phyloP scores from a whole-genome alignment of 1,140 invertebrate genomes.

The Heliconius hermathena region DNA sequence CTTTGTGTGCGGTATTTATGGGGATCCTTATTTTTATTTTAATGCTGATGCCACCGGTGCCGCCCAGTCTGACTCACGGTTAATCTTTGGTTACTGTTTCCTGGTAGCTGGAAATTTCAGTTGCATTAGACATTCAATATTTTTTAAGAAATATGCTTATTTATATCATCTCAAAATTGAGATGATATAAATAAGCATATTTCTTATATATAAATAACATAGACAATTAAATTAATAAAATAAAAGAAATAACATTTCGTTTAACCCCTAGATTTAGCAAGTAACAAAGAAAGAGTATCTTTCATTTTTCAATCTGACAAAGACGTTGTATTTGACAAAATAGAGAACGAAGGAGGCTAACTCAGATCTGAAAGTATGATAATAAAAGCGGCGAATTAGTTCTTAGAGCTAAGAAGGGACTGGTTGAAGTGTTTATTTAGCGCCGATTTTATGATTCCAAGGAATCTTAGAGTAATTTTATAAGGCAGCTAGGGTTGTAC shows the following conservation, averaged over 20 bases:
- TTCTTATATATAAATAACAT: no score
- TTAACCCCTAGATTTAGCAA: background rate
- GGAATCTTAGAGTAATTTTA: slow-evolving; percentile 55
- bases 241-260: background rate
- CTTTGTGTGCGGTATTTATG: slow-evolving; percentile 78
- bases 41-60: slow-evolving; percentile 79
- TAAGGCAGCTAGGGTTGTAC: slow-evolving; percentile 65
- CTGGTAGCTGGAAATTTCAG: slow-evolving; percentile 8
- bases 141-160: background rate
- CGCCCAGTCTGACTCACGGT: slow-evolving; percentile 60
- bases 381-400: slow-evolving; percentile 37
- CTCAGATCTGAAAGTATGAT: slow-evolving; percentile 21
- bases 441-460: slow-evolving; percentile 48
- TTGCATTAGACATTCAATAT: background rate
- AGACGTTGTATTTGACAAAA: slow-evolving; percentile 20
- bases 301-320: slow-evolving; percentile 5
- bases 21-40: slow-evolving; percentile 80
- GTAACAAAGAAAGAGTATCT: background rate
- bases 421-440: slow-evolving; percentile 36
- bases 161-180: background rate
- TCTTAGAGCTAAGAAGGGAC: slow-evolving; percentile 29
- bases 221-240: background rate
- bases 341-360: slow-evolving; percentile 12
- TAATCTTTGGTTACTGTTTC: slow-evolving; percentile 50
- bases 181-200: no score